Evolutionary conservation across 2,888 invertebrate genomes (phyloP).

Genomic region (Limnephilus auricula): DNA sequence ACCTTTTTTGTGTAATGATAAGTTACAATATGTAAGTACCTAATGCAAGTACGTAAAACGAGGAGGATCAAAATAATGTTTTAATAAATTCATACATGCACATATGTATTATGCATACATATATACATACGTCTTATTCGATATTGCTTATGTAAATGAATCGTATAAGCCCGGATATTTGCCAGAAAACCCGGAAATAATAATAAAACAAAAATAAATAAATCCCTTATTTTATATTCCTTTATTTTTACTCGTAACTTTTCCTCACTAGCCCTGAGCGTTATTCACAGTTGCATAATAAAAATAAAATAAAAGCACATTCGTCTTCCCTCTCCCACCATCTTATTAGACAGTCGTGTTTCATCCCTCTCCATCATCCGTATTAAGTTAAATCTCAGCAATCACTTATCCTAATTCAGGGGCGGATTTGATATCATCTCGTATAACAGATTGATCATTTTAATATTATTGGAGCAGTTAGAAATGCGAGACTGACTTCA

Average conservation of each 20-base stretch:
- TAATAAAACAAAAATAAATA: not conserved
- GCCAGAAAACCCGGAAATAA: not conserved
- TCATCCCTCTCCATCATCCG: not conserved
- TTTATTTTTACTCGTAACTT: not conserved
- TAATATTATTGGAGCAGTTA: not conserved
- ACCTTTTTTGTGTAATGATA: too few relatives aligned
- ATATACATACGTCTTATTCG: too few relatives aligned
- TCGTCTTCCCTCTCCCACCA: not conserved
- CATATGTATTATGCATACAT: too few relatives aligned
- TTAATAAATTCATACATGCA: too few relatives aligned
- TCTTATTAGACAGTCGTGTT: not conserved
- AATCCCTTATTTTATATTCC: not conserved
- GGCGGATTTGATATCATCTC: not conserved
- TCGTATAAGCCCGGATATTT: not conserved
- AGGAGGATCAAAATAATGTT: too few relatives aligned
- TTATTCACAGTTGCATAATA: not conserved
- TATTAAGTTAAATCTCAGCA: not conserved
- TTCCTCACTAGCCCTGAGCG: not conserved
- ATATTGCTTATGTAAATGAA: not conserved
- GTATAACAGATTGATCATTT: not conserved
- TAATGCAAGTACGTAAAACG: too few relatives aligned
- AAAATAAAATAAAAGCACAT: constrained; percentile 2
- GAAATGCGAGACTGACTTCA: not conserved
- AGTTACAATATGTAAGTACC: too few relatives aligned
- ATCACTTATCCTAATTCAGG: constrained; percentile 13